Evolutionary conservation across 2,888 invertebrate species (phyloP).

Genomic region (Byasa hedistus): DNA sequence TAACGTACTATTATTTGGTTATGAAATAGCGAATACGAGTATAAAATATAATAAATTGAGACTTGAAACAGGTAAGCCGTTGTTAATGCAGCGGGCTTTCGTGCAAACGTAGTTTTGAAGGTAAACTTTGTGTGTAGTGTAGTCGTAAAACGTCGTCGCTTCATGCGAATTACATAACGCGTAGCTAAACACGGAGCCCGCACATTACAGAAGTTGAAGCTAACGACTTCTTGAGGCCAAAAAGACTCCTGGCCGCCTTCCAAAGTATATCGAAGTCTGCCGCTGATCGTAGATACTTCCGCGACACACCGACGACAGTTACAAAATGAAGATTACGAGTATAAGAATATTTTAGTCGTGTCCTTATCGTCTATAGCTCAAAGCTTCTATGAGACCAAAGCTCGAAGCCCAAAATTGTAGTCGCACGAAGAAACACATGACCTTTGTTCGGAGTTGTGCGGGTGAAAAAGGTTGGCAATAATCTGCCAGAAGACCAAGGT

Average conservation of each 20-base stretch:
- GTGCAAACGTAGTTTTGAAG: slow-evolving; percentile 5
- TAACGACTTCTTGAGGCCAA: slow-evolving; percentile 77
- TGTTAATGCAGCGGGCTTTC: neutral
- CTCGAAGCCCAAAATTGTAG: too few species aligned
- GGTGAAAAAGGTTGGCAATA: too few species aligned
- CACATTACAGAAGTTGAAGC: slow-evolving; percentile 60
- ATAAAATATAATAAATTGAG: neutral
- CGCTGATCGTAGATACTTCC: slow-evolving; percentile 44
- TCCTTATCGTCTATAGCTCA: too few species aligned
- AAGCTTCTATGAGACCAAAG: too few species aligned
- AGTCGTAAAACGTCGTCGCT: slow-evolving; percentile 7
- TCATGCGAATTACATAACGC: slow-evolving; percentile 47
- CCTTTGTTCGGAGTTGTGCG: too few species aligned
- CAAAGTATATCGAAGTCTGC: slow-evolving; percentile 66
- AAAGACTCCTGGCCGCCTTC: slow-evolving; percentile 71
- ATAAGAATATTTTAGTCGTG: neutral
- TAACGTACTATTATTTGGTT: too few species aligned
- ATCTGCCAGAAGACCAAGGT: too few species aligned
- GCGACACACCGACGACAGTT: slow-evolving; percentile 43
- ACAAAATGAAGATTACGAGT: neutral
- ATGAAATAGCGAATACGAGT: too few species aligned
- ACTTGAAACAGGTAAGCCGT: neutral
- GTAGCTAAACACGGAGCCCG: slow-evolving; percentile 52
- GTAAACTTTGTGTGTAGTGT: neutral
- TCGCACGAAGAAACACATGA: too few species aligned